Evolutionary conservation across 2,797 vertebrate species (phyloP).

Genomic region (Smutsia temminckii): DNA sequence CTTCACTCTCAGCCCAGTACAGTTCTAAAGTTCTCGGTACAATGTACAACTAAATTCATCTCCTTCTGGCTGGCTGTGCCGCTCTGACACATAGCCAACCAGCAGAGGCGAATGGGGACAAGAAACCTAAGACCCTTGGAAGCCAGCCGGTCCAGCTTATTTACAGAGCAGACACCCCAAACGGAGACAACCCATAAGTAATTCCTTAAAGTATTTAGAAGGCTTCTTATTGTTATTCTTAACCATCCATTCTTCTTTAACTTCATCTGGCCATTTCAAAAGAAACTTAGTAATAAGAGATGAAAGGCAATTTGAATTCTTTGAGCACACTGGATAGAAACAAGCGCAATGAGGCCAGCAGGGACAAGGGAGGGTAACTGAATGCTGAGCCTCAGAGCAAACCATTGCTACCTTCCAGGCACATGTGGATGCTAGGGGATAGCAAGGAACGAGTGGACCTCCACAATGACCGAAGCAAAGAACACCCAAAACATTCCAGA

Average conservation of each 20-base stretch:
- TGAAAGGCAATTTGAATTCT: not conserved
- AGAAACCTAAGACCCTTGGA: not conserved
- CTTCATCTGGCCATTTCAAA: not conserved
- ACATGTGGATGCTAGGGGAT: rapidly evolving
- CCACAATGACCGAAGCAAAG: not conserved
- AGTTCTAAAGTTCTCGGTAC: not conserved
- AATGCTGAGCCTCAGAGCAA: not conserved
- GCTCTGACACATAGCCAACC: not conserved
- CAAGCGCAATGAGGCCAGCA: not conserved
- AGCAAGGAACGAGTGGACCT: not conserved
- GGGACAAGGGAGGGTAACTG: not conserved
- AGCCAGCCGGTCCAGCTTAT: not conserved
- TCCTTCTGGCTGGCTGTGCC: no score
- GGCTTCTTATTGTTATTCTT: not conserved
- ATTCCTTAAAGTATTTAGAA: not conserved
- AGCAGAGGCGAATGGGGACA: not conserved
- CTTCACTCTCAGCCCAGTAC: not conserved
- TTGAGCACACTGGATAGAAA: rapidly evolving
- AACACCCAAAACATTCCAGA: not conserved
- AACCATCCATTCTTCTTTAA: not conserved
- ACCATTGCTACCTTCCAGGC: not conserved
- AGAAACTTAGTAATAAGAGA: not conserved
- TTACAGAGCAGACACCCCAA: not conserved
- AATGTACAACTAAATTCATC: not conserved
- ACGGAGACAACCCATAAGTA: not conserved